A percentile compares a stretch with the other conserved stretches of the same genome.
Evolutionary conservation across 2,113 vertebrate species (phyloP).

Genomic region (Pseudolaguvia tuberculata): DNA sequence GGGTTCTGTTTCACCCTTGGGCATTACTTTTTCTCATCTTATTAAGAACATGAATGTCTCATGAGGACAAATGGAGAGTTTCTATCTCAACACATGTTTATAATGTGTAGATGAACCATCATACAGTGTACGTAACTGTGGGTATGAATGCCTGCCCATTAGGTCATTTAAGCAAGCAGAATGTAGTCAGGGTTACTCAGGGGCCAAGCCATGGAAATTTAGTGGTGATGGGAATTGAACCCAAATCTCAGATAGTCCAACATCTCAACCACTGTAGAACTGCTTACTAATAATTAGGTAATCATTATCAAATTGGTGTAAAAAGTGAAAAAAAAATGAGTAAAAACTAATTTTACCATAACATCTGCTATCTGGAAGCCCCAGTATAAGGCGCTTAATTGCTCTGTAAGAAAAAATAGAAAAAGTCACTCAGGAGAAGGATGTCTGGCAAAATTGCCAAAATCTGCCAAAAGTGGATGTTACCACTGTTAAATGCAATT

Average conservation of each 20-base stretch:
- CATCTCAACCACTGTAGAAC: too few relatives aligned
- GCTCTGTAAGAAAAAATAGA: too few relatives aligned
- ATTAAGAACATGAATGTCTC: conserved; percentile 7
- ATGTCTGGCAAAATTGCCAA: too few relatives aligned
- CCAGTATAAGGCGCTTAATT: too few relatives aligned
- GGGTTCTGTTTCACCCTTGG: background rate
- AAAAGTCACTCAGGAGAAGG: too few relatives aligned
- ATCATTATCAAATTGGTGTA: background rate
- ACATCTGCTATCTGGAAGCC: too few relatives aligned
- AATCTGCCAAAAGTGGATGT: too few relatives aligned
- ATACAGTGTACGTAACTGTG: background rate
- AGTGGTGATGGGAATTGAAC: too few relatives aligned
- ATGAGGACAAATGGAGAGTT: conserved; percentile 3
- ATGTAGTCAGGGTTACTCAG: background rate
- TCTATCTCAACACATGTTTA: background rate
- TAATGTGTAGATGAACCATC: background rate
- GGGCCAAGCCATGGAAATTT: too few relatives aligned
- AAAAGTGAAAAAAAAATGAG: background rate
- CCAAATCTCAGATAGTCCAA: too few relatives aligned
- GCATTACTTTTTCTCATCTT: background rate
- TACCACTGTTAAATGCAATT: too few relatives aligned
- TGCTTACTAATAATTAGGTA: too few relatives aligned
- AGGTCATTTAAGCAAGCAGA: background rate
- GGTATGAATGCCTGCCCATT: background rate
- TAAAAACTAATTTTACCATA: background rate